Evolutionary conservation across 2,797 vertebrate genomes (phyloP), one percentile per base, ranked within the genome.

Genomic region (Synaphobranchus kaupii): DNA sequence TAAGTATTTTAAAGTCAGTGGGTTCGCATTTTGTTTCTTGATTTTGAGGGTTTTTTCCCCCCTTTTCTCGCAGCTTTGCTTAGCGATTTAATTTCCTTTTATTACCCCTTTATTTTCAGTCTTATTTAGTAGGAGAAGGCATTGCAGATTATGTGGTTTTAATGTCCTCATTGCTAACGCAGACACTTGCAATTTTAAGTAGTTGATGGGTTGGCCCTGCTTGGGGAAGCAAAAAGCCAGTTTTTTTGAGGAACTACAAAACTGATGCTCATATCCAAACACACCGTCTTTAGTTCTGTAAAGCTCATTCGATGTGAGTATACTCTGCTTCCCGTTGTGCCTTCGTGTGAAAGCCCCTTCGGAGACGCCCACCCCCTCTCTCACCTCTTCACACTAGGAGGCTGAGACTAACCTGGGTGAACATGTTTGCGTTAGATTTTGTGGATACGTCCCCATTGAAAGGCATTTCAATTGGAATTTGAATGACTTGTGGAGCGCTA

Each of bases 221-320:
- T 50, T 80, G 17, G 58, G 52, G 39, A 85, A 71, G 22, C 28
- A 28, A 17, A 85, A 73, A 28, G 15, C n/a, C 25, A 44, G 50
- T 86, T 50, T 63, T 22, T 80, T 86, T 86, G 71, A 47, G 85
- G 54, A 81, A 80, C 85, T 86, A 81, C 20, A 76, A 81, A 58
- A 81, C 22, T 39, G 48, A 44, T 86, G 71, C 52, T 86, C 48
- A 60, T 81, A 76, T 81, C 73, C 60, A 63, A 86, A 85, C 84
- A 73, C 58, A 4, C 4, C 17, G 22, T 22, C n/a, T n/a, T 85
- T 47, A 22, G 68, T 68, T 44, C 63, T 73, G 34, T 39, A 56
- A 56, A 86, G n/a, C 28, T 39, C 39, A 28, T 13, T 13, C 4
- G 50, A n/a, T 60, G 44, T 47, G 34, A 9, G n/a, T 71, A 25